Base-by-base conservation (phyloP, 2,797 vertebrate species). In the Semaprochilodus insignis region DNA sequence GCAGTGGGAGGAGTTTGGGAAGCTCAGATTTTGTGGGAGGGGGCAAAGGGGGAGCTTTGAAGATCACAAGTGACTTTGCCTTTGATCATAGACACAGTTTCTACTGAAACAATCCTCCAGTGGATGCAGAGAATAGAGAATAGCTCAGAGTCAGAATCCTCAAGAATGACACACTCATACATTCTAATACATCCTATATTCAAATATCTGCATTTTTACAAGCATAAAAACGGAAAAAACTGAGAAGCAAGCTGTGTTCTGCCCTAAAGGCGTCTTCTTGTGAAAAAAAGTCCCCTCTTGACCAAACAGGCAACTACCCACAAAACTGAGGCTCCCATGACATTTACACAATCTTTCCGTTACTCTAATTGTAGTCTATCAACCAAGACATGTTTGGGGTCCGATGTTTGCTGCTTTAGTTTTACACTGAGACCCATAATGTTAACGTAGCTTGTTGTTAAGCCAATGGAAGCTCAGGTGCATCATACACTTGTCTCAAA, bases 21-120 rank as follows among this genome's bases (percentile, higher is more conserved):
- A 44, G 78, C 81, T 75, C 51, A 70, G 34, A 40, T 36, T 36
- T 66, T 19, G 34, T 17, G 60, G 25, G 16, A 0, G 34, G 54
- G 60, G 23, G 63, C 0, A 16, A 66, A 44, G 40, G 40, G 40
- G 16, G 7, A 67, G 16, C 65, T 67, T 67, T 67, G 65, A 60
- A 60, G 57, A 60, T 60, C n/a, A 74, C 69, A 67, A 25, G 44
- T 40, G 34, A 21, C 17, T 6, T 76, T 25, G 77, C 73, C 81
- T 84, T 80, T 80, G 83, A 82, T 87, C 81, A 78, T 23, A 83
- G 17, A 67, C 44, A 74, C 44, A 69, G 77, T 81, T 77, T 59
- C 74, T 16, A 52, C 13, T 23, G 40, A 73, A 83, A 44, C 15
- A 27, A 81, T 69, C 51, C 6, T 55, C 69, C 19, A 21, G 40